These are phyloP conservation scores for Eudemis profundana DNA, from an alignment of 2,888 invertebrate species.

Conservation along the genomic window DNA sequence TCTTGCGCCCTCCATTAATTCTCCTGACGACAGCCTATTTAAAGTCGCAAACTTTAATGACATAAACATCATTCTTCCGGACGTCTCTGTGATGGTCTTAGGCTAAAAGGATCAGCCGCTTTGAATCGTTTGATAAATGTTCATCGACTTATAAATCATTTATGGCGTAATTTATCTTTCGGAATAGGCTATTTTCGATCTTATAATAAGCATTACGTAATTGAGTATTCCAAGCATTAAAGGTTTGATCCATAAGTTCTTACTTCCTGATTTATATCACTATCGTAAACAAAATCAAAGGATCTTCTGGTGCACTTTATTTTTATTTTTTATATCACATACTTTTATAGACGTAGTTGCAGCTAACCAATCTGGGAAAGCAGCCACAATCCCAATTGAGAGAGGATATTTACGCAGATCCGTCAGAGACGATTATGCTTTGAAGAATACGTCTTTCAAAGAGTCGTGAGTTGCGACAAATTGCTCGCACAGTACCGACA, in stretches of 20 bases:
- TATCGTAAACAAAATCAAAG: too few species aligned
- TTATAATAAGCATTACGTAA: slow-evolving; percentile 1
- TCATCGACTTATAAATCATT: slow-evolving; percentile 48
- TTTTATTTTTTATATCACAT: too few species aligned
- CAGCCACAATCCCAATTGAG: slow-evolving; percentile 40
- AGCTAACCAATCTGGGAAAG: slow-evolving; percentile 24
- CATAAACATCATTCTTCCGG: slow-evolving; percentile 65
- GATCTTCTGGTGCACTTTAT: too few species aligned
- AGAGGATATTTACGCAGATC: slow-evolving; percentile 47
- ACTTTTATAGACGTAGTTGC: neutral
- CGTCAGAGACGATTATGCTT: slow-evolving; percentile 47
- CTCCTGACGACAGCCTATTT: slow-evolving; percentile 67
- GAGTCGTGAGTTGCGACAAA: slow-evolving; percentile 53
- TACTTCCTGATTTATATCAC: neutral
- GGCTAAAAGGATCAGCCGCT: slow-evolving; percentile 66
- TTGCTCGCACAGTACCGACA: slow-evolving; percentile 56
- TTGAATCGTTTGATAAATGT: slow-evolving; percentile 68
- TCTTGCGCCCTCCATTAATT: slow-evolving; percentile 66
- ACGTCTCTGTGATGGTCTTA: slow-evolving; percentile 57
- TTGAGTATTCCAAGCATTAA: neutral
- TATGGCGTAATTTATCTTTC: slow-evolving; percentile 40
- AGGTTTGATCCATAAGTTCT: neutral
- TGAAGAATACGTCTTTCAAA: slow-evolving; percentile 47
- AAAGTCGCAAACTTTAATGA: slow-evolving; percentile 61
- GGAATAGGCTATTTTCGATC: slow-evolving; percentile 34